Evolutionary conservation across 2,113 vertebrate genomes (phyloP).

Genomic region (Rhynchomys soricoides): DNA sequence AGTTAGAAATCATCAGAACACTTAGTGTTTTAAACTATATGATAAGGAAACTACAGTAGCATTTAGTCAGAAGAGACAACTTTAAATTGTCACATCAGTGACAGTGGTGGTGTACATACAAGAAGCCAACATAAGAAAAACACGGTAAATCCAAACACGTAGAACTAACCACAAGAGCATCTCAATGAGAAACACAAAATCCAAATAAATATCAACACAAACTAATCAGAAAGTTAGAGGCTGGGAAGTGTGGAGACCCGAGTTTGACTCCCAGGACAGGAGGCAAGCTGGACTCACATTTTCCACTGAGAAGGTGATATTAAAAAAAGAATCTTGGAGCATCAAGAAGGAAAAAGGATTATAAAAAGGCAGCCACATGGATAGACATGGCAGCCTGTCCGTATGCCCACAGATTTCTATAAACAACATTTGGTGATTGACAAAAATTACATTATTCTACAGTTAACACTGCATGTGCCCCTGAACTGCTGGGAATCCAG

Average conservation of each 20-base stretch:
- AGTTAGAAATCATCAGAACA: slow-evolving; percentile 20
- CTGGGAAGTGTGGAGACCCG: neutral
- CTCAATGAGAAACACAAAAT: neutral
- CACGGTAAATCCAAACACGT: neutral
- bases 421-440: neutral
- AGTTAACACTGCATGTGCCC: neutral
- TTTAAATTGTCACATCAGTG: neutral
- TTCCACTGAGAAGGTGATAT: neutral
- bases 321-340: neutral
- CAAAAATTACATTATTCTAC: neutral
- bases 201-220: neutral
- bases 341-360: neutral
- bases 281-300: neutral
- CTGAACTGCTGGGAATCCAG: neutral
- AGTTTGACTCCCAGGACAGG: neutral
- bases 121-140: neutral
- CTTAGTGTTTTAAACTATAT: slow-evolving; percentile 19
- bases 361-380: neutral
- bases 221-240: neutral
- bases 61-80: neutral
- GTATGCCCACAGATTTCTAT: neutral
- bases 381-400: neutral
- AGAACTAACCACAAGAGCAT: neutral
- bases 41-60: neutral
- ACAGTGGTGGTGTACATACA: neutral